These are phyloP conservation scores for Gonocerus acuteangulatus DNA, from an alignment of 2,888 invertebrate species.

Conservation along the genomic window DNA sequence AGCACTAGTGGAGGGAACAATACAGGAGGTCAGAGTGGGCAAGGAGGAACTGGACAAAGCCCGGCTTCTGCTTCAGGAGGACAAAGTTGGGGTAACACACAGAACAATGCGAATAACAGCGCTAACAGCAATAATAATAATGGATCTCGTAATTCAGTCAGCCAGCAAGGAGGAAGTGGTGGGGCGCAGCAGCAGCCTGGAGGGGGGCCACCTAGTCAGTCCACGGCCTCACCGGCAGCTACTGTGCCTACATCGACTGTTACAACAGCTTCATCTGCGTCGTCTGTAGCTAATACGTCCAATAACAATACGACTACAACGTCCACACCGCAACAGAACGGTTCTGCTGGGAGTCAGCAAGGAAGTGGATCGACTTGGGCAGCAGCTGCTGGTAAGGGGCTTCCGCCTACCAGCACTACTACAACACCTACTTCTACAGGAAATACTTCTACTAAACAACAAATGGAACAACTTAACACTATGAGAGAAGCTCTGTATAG, in stretches of 20 bases:
- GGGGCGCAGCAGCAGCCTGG: constrained; percentile 31
- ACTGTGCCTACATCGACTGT: constrained; percentile 26
- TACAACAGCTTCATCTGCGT: constrained; percentile 38
- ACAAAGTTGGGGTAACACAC: constrained; percentile 38
- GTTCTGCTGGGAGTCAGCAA: constrained; percentile 12
- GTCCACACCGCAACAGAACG: constrained; percentile 13
- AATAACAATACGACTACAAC: constrained; percentile 23
- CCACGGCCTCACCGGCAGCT: constrained; percentile 32
- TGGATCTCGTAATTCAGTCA: constrained; percentile 27
- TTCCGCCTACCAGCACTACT: constrained; percentile 32
- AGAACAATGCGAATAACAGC: constrained; percentile 42
- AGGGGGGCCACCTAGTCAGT: constrained; percentile 36
- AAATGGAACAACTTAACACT: constrained; percentile 78
- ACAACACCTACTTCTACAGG: constrained; percentile 41
- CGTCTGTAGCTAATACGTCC: constrained; percentile 22
- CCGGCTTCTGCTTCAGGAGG: constrained; percentile 13
- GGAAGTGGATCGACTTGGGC: constrained; percentile 44
- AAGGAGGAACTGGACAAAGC: constrained; percentile 13
- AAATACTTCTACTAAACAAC: constrained; percentile 66
- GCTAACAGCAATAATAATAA: constrained; percentile 40
- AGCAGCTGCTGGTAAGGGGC: constrained; percentile 47
- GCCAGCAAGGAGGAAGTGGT: constrained; percentile 32
- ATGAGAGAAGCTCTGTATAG: constrained; percentile 87
- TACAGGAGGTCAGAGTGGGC: neutral
- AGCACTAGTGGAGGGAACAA: constrained; percentile 24